phyloP scores from a whole-genome alignment of 2,888 invertebrate species.

The Tenthredo distinguenda region DNA sequence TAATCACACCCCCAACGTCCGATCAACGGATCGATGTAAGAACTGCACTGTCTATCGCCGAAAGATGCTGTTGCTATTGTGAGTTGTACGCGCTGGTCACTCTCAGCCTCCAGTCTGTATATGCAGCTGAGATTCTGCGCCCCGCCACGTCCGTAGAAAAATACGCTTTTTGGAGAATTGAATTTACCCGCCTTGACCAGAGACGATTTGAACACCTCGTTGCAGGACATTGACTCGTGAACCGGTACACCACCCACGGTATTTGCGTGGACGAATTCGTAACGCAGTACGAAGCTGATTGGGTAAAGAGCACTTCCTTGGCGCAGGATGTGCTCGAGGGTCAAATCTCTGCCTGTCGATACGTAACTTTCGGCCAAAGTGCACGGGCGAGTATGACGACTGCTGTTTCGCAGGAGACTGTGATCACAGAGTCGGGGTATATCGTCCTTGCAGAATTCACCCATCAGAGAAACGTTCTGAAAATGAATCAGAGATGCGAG shows the following conservation, averaged over 20 bases:
- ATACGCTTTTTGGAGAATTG: conserved; percentile 89
- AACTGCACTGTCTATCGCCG: conserved; percentile 85
- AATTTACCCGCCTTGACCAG: conserved; percentile 80
- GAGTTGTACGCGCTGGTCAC: conserved; percentile 85
- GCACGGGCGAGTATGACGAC: conserved; percentile 86
- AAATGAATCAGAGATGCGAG: conserved; percentile 39
- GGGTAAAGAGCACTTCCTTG: conserved; percentile 91
- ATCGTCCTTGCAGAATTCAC: conserved; percentile 89
- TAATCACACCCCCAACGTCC: conserved; percentile 86
- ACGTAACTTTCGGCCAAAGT: conserved; percentile 87
- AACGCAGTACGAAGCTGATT: conserved; percentile 87
- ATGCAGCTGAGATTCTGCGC: conserved; percentile 87
- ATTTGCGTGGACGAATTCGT: conserved; percentile 90
- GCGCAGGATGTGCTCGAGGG: conserved; percentile 87
- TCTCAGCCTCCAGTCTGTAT: conserved; percentile 87
- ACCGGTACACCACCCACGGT: conserved; percentile 82
- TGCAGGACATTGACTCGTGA: conserved; percentile 71
- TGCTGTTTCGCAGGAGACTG: conserved; percentile 86
- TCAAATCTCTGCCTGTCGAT: conserved; percentile 87
- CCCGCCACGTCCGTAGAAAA: conserved; percentile 91
- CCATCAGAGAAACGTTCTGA: conserved; percentile 82
- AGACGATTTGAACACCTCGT: conserved; percentile 73
- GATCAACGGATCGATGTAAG: conserved; percentile 83
- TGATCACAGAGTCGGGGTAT: conserved; percentile 88
- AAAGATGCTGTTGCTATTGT: conserved; percentile 86